phyloP scores from a whole-genome alignment of 1,140 invertebrate genomes.

The Polypedilum vanderplanki region DNA sequence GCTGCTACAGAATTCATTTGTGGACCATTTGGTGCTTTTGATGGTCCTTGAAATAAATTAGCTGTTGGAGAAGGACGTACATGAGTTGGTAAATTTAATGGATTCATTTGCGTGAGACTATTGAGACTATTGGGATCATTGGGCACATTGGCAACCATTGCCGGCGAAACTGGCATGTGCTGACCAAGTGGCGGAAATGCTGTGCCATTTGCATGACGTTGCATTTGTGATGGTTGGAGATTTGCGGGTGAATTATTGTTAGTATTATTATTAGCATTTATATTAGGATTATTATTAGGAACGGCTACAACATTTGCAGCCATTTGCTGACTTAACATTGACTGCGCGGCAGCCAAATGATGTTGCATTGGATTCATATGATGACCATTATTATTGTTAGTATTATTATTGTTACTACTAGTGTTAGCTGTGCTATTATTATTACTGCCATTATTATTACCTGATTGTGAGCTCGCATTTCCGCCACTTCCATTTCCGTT shows the following conservation, averaged over 20 bases:
- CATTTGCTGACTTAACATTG: conserved; percentile 36
- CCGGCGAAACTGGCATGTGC: conserved; percentile 31
- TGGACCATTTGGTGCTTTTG: conserved; percentile 58
- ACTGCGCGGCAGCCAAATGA: neutral
- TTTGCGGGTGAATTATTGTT: conserved; percentile 37
- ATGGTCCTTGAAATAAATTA: conserved; percentile 66
- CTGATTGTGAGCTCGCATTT: conserved; percentile 30
- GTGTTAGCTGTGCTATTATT: conserved; percentile 32
- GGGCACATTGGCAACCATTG: conserved; percentile 30
- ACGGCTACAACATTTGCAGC: conserved; percentile 36
- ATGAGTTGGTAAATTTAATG: conserved; percentile 59
- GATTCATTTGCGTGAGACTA: conserved; percentile 44
- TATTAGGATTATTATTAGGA: conserved; percentile 39
- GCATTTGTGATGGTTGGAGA: conserved; percentile 34
- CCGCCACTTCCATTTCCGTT: conserved; percentile 33
- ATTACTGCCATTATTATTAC: conserved; percentile 34
- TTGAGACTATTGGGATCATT: conserved; percentile 35
- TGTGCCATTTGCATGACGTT: conserved; percentile 47
- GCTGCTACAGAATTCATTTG: conserved; percentile 54
- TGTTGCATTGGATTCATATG: conserved; percentile 39
- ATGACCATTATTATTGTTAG: conserved; percentile 41
- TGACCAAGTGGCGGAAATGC: conserved; percentile 46
- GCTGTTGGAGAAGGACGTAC: conserved; percentile 56
- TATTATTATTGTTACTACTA: conserved; percentile 23
- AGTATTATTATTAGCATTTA: conserved; percentile 41